These are phyloP conservation scores for Balaenoptera acutorostrata DNA, from an alignment of 2,113 vertebrate genomes.

Conservation along the genomic window DNA sequence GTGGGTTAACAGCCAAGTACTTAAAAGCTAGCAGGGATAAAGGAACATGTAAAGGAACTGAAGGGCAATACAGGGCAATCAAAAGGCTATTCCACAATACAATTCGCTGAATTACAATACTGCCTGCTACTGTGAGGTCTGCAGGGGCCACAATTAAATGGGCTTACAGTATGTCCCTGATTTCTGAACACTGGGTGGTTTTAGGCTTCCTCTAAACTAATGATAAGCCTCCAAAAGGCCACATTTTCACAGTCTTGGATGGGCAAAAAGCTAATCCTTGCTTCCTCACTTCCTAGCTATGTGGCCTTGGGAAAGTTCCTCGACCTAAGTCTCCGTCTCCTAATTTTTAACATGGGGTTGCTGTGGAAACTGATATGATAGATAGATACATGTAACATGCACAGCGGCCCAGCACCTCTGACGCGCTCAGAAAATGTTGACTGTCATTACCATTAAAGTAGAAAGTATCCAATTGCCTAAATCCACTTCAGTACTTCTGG, in stretches of 20 bases:
- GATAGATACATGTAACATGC: neutral
- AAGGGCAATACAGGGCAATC: neutral
- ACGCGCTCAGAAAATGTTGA: neutral
- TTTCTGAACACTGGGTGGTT: neutral
- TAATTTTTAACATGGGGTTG: neutral
- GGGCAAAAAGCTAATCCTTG: neutral
- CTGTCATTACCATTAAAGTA: neutral
- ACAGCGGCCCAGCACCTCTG: neutral
- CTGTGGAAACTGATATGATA: neutral
- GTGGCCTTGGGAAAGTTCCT: neutral
- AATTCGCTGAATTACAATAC: neutral
- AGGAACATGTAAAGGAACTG: neutral
- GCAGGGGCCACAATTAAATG: neutral
- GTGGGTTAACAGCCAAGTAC: neutral
- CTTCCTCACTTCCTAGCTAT: neutral
- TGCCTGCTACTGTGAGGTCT: neutral
- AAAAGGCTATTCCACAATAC: neutral
- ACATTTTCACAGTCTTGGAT: neutral
- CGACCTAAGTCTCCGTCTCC: neutral
- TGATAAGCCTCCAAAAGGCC: neutral
- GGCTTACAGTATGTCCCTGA: neutral
- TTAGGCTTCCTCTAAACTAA: neutral
- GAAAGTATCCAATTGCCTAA: neutral
- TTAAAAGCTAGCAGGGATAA: slow-evolving; percentile 15
- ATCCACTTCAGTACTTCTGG: neutral